Conservation (phyloP, 2,113 vertebrate species). For the cattle (Bos taurus) region ARS-UCD2.0 NC_037346.1:25766501-25767000, state of each 20-base stretch:
- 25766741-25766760: background rate
- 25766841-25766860: background rate
- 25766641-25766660: background rate
- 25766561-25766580: background rate
- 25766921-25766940: background rate
- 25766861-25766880: background rate
- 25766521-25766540: background rate
- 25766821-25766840: background rate
- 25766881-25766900: background rate
- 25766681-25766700: background rate
- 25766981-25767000: fast-evolving
- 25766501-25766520: background rate
- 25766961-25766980: background rate
- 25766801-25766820: background rate
- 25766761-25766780: background rate
- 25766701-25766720: background rate
- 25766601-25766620: background rate
- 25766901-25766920: background rate
- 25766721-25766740: background rate
- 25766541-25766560: background rate
- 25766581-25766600: background rate
- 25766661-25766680: background rate
- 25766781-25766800: background rate
- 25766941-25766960: background rate
- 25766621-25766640: background rate